Evolutionary conservation across 2,113 vertebrate genomes (phyloP), one percentile per base, ranked within the genome.

Genomic region (Arizona elegans): DNA sequence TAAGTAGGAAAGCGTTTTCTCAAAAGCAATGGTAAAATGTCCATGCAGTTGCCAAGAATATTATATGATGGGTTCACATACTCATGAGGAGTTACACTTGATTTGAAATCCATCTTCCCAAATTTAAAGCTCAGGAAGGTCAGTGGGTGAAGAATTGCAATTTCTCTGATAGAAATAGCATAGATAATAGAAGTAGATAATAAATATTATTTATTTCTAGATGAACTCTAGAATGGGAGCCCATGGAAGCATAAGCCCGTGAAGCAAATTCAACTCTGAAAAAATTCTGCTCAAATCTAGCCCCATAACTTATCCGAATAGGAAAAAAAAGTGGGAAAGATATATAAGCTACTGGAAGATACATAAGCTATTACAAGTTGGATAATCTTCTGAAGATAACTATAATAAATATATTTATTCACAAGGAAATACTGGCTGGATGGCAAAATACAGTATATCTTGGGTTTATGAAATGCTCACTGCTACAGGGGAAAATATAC

Each of bases 391-490:
- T 62, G 50, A 58, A 12, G 65, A 65, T 15, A 52, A 52, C 19
- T 86, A 43, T 58, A 91, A 91, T 91, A 86, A 86, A 86, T 86
- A 26, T 52, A 91, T 87, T 62, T 87, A 65, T 87, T 87, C 52
- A 26, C 33, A 56, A 52, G 59, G 50, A 29, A 87, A 87, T 87
- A 17, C 26, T 54, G 26, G 13, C 86, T 87, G 26, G 52, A 52
- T 87, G 86, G 6, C 50, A 87, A 87, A 53, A 23, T 43, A 50
- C 47, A 50, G 47, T 50, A 17, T 55, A 56, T 33, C 38, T 62
- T 87, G 62, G 59, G 53, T 54, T 75, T 54, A 87, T 92, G 47
- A 92, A 62, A 87, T 56, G n/a, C 59, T 92, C 26, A 87, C 56
- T 52, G 21, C 24, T 54, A 26, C 1, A 87, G 24, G 55, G 58